Conservation (phyloP, 2,113 vertebrate genomes). For the Epinephelus lanceolatus region DNA sequence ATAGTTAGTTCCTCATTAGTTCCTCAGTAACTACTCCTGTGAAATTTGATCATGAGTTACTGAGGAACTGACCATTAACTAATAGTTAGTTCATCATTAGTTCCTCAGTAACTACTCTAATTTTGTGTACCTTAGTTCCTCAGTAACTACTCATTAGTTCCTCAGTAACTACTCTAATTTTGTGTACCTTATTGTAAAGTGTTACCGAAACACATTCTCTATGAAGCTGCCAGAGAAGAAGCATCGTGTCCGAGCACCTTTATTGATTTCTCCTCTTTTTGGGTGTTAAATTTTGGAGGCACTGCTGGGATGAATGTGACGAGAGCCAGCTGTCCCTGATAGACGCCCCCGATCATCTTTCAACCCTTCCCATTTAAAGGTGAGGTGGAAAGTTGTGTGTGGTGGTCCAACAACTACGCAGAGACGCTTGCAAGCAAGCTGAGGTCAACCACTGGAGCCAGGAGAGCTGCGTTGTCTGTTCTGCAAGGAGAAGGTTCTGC, state of each 20-base stretch:
- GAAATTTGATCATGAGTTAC: no score
- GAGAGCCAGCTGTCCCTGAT: background rate
- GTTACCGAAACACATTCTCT: background rate
- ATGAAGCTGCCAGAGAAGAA: background rate
- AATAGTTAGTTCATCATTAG: no score
- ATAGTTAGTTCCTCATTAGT: no score
- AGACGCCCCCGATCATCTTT: background rate
- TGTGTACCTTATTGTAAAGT: no score
- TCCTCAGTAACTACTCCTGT: no score
- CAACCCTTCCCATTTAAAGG: background rate
- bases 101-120: no score
- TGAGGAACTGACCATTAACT: no score
- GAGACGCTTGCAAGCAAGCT: background rate
- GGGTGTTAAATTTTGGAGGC: no score
- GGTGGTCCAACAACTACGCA: background rate
- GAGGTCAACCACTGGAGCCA: conserved; percentile 1
- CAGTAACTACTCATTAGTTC: no score
- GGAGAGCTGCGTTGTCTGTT: background rate
- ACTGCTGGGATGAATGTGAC: background rate
- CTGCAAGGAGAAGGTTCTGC: no score
- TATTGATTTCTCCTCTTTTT: background rate
- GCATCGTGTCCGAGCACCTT: background rate
- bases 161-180: no score
- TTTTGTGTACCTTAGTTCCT: no score
- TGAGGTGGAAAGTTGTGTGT: background rate